Base-by-base conservation (phyloP, 2,797 vertebrate genomes). In the Pelobates cultripes region DNA sequence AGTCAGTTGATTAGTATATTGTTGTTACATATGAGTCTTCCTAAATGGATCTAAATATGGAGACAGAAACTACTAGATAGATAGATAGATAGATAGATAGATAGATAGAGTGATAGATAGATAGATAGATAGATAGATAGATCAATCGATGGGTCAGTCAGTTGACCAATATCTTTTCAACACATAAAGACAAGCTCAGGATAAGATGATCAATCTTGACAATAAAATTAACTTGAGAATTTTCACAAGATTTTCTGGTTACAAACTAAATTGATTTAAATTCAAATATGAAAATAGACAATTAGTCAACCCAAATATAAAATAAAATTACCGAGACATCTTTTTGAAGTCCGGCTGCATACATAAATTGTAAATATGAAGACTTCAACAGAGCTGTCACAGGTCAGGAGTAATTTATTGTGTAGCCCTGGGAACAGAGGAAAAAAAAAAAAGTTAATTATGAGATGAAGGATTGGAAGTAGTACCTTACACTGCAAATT, bases 401-500 rank as follows among this genome's bases (percentile, higher is more conserved):
- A 7, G 55, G 55, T 17, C 60, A 60, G 76, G 72, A 53, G 47
- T 83, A 83, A 83, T 83, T 83, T 83, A 83, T 68, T 53, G 71
- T 44, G 4, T 47, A 43, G 71, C 55, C 55, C 64, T 67, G 17
- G 71, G 61, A 68, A 53, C 2, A 40, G 14, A 40, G n/a, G 41
- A 28, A 47, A 55, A 57, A 74, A 28, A 28, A 75, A 77, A 83
- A 78, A 79, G 77, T 79, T 84, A 79, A 84, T 84, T 84, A 79
- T 72, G 75, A 66, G 45, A 75, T 79, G 77, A 84, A 71, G 67
- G 73, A 79, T 75, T 66, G 77, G 75, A 77, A 70, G 77, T 44
- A 75, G 68, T 75, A 84, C 77, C 82, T 84, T 73, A 55, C 28
- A 79, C 70, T 79, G 60, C 77, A 79, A 75, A 84, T 84, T 66